Base-by-base conservation (phyloP, 2,888 invertebrate species). In the Pedicia rivosa region DNA sequence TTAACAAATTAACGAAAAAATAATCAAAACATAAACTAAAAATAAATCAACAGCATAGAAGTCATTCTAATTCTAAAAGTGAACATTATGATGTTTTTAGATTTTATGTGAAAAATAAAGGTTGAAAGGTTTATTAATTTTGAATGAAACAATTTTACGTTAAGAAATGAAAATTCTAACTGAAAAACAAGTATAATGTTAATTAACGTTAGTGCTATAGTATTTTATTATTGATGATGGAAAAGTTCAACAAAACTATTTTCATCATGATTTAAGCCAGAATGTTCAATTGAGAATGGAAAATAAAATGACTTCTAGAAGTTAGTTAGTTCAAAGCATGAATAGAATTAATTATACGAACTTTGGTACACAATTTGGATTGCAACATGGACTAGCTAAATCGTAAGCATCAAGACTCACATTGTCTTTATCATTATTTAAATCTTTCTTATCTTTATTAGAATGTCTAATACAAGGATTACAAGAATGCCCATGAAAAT, bases 361-460 rank as follows among this genome's bases (percentile, higher is more conserved):
- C 41, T 62, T 62, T 37, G 86, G 84, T 34, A 86, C 82, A 53
- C 84, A 87, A 47, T 83, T 79, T 0, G 84, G 79, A 55, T 84
- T 82, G 55, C 86, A 86, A 52, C 86, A 86, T 1, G 84, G 82
- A 52, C 83, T 82, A 1, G 86, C 86, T 34, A 86, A 62, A 53
- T 86, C 86, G 47, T 87, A 87, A 4, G 84, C 86, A 54, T 86
- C 86, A 37, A 86, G 63, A 49, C 83, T 86, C 31, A 77, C 77
- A 40, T 77, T 78, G 47, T 82, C 84, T 12, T 25, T 25, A 26
- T 35, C 25, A 13, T 20, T 20, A 32, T 32, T 32, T n/a, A n/a
- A n/a, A 13, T 32, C 32, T 32, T 71, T 62, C 39, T 64, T 65
- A 10, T 57, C 57, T 40, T 58, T 61, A 49, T 60, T 59, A 7